Evolutionary conservation across 2,113 vertebrate genomes (phyloP).

Genomic region (Thunnus maccoyii): DNA sequence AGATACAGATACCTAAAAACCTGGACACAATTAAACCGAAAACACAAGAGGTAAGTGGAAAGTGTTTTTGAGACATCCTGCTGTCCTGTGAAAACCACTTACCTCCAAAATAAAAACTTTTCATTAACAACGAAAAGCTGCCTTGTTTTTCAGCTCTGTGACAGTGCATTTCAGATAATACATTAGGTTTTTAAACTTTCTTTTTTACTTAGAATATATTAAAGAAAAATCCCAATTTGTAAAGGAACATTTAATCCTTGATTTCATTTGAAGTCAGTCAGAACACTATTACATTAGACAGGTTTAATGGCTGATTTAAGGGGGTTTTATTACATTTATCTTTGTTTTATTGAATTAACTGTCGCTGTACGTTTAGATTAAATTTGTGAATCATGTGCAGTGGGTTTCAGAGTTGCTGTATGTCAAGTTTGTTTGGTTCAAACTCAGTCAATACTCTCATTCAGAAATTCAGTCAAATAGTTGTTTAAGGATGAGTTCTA

Average conservation of each 20-base stretch:
- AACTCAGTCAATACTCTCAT: background rate
- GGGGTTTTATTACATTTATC: constrained; percentile 20
- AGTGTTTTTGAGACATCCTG: too few species aligned
- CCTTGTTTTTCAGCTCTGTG: too few species aligned
- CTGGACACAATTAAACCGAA: too few species aligned
- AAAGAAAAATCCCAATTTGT: too few species aligned
- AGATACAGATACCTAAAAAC: too few species aligned
- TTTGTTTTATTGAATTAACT: background rate
- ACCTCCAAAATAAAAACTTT: too few species aligned
- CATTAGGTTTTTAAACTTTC: too few species aligned
- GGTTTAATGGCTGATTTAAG: background rate
- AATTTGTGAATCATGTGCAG: constrained; percentile 8
- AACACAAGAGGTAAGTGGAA: too few species aligned
- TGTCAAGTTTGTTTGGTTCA: background rate
- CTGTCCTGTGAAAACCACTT: too few species aligned
- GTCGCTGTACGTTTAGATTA: background rate
- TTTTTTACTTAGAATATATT: too few species aligned
- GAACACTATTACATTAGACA: constrained; percentile 11
- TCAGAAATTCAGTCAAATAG: background rate
- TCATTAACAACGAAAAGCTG: too few species aligned
- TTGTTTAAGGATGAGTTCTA: background rate
- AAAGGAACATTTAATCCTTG: background rate
- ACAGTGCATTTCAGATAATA: too few species aligned
- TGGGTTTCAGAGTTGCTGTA: background rate
- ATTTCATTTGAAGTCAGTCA: background rate